Base-by-base conservation (phyloP, 2,888 invertebrate genomes). In the Argyra leucocephala region DNA sequence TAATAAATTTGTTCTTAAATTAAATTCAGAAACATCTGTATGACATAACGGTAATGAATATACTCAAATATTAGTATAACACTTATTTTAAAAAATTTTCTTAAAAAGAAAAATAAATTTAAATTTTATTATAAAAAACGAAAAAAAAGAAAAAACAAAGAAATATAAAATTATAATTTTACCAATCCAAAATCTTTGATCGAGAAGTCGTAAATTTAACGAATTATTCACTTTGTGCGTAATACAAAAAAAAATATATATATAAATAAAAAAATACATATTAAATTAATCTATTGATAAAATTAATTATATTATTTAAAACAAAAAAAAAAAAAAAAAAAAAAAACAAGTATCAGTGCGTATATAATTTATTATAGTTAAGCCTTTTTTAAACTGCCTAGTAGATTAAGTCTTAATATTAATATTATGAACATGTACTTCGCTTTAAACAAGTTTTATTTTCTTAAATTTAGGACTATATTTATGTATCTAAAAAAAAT, bases 11-110 rank as follows among this genome's bases (percentile, higher is more conserved):
- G 89, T 96, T 64, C 82, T 97, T 69, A 85, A 95, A 76, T 82
- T 97, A 61, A 97, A 96, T 76, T 96, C 96, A 0, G 97, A 98
- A 79, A 97, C 97, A 61, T 96, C 96, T 1, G 97, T 97, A 80
- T 97, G 89, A 90, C 87, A 78, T 70, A 70, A 31, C 68, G 37
- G 59, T 24, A 59, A 59, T 23, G 59, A 59, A 18, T 59, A 59
- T 59, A 59, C 23, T 12, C 59, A 59, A 59, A 59, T 59, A 23
- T 59, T 59, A 23, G 59, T 59, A 59, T 59, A 59, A 59, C 23
- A 22, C 22, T 58, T 7, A 23, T 22, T 59, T n/a, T 48, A 48
- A 48, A 6, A 48, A 48, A 48, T n/a, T n/a, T n/a, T n/a, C n/a
- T n/a, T n/a, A 18, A 48, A 15, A 48, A 48, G 48, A n/a, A 3